A percentile compares a stretch with the other conserved stretches of the same genome.
Conservation (phyloP, 2,113 vertebrate species). For the Prinia subflava region DNA sequence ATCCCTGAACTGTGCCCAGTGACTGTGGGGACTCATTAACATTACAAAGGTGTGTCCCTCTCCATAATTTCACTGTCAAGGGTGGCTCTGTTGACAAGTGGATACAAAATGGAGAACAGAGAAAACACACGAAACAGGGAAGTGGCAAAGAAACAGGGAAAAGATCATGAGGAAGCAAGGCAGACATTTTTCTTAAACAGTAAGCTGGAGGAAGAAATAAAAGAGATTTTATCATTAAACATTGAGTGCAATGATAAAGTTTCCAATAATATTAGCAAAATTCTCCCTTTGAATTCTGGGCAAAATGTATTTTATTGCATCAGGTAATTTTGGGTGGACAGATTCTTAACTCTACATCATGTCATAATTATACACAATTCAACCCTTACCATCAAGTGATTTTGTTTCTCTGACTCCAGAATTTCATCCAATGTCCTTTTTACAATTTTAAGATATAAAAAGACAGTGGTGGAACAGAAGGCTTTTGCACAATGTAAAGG, state of each 20-base stretch:
- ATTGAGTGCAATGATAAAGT: not conserved
- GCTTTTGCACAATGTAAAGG: not conserved
- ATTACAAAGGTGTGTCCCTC: not conserved
- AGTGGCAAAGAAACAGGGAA: slow-evolving; percentile 14
- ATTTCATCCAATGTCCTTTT: not conserved
- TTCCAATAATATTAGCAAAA: not conserved
- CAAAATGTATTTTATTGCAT: not conserved
- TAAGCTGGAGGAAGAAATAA: not conserved
- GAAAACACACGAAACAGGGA: not conserved
- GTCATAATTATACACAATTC: not conserved
- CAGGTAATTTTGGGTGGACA: not conserved
- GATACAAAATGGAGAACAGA: not conserved
- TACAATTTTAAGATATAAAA: not conserved
- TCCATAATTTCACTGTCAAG: not conserved
- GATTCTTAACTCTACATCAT: not conserved
- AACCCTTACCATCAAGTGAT: not conserved
- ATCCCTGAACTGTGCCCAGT: not conserved
- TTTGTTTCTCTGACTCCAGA: not conserved
- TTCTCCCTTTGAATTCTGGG: not conserved
- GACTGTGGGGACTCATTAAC: not conserved
- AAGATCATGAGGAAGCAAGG: not conserved
- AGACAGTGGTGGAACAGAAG: not conserved
- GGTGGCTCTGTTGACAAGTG: not conserved
- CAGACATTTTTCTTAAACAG: not conserved
- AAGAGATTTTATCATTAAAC: not conserved